Conservation (phyloP, 1,140 invertebrate species). For the Chymomyza costata region DNA sequence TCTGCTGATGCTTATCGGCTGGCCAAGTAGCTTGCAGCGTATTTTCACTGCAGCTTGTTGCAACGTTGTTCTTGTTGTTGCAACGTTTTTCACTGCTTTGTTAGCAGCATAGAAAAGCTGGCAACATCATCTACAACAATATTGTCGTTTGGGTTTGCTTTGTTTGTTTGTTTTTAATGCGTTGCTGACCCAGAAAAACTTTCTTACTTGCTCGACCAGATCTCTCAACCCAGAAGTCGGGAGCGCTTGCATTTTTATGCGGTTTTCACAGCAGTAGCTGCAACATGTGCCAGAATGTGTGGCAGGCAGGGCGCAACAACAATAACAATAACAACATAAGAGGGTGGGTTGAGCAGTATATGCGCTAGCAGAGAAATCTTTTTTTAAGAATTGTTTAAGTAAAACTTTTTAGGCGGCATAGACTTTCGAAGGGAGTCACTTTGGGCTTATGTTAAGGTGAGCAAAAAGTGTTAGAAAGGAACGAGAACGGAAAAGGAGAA, state of each 20-base stretch:
- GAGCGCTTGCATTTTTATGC: background rate
- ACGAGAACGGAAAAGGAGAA: too few relatives aligned
- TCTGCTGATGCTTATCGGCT: conserved; percentile 63
- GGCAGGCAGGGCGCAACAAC: conserved; percentile 4
- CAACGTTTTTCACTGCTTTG: conserved; percentile 46
- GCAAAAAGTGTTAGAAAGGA: too few relatives aligned
- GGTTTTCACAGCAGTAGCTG: conserved; percentile 31
- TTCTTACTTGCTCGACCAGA: conserved; percentile 45
- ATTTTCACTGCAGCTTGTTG: conserved; percentile 51
- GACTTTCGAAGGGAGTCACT: too few relatives aligned
- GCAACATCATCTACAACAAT: conserved; percentile 6
- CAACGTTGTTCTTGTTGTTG: conserved; percentile 27
- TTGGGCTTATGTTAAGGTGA: too few relatives aligned
- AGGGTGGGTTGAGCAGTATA: too few relatives aligned
- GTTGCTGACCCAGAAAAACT: conserved; percentile 74
- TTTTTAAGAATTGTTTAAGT: too few relatives aligned
- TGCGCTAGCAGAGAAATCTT: too few relatives aligned
- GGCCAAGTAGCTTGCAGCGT: conserved; percentile 37
- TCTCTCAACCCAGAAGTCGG: too few relatives aligned
- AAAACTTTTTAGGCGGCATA: too few relatives aligned
- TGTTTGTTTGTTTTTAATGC: conserved; percentile 59
- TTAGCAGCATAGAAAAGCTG: conserved; percentile 13
- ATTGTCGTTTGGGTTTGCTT: too few relatives aligned
- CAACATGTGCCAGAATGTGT: conserved; percentile 4
- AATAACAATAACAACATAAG: too few relatives aligned